Base-by-base conservation (phyloP, 2,113 vertebrate species). In the Apistogramma diplotaenia region DNA sequence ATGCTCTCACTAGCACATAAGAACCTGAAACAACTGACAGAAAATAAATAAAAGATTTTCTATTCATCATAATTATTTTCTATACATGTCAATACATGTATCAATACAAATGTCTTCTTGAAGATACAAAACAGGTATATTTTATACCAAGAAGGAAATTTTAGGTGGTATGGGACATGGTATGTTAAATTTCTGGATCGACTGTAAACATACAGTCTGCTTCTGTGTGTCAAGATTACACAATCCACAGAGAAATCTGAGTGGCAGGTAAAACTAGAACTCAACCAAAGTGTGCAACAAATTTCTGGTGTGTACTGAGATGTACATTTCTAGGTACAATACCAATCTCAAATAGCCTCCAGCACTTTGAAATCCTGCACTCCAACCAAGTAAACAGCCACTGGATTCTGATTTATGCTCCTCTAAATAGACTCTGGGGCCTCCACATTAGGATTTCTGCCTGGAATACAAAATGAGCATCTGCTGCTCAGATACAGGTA, bases 381-480 rank as follows among this genome's bases (percentile, higher is more conserved):
- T 33, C 16, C 53, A 13, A 60, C 61, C 23, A 35, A 29, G 33
- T 18, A 60, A 72, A 79, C 65, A 73, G 27, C 18, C 37, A 27
- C 0, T 57, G 51, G 40, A 56, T 81, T 65, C 70, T 74, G 13
- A 79, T 89, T 37, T 18, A 61, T 85, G 71, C 71, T 78, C 43
- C 65, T 79, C 51, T 82, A 72, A 81, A 83, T 43, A 79, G 71
- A 83, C 79, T 76, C 77, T 18, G 67, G 79, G 60, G 76, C 76
- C 59, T 78, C 33, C 15, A 40, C 31, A 1, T 72, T 31, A 59
- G 62, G 43, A 76, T 61, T 54, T 85, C 74, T 74, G 82, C 71
- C 56, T 65, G 78, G 75, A 84, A 85, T 89, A 79, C 65, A 77
- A 59, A 83, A 81, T 82, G 58, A 85, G 83, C 40, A 31, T 80